A percentile compares a stretch with the other conserved stretches of the same genome.
These are phyloP conservation scores for Torymus tubicola DNA, from an alignment of 2,888 invertebrate genomes.

Conservation along the genomic window DNA sequence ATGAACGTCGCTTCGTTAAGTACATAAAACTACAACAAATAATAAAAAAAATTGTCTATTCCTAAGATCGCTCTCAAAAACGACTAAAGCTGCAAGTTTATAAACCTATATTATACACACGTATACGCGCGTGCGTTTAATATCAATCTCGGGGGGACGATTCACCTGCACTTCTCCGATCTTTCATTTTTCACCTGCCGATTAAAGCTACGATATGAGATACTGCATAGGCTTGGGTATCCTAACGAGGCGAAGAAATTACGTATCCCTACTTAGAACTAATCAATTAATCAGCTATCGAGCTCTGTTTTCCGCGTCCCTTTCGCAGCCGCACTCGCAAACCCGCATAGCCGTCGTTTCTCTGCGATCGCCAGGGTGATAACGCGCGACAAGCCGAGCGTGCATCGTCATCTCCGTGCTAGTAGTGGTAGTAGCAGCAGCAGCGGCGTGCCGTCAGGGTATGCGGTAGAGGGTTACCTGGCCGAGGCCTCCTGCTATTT, in stretches of 20 bases:
- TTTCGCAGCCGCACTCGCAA: background rate
- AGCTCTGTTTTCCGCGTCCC: background rate
- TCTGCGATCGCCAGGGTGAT: no score
- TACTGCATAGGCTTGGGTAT: background rate
- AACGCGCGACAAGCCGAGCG: background rate
- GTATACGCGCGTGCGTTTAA: no score
- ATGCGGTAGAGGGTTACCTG: conserved; percentile 76
- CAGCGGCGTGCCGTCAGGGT: conserved; percentile 66
- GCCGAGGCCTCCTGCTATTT: conserved; percentile 73
- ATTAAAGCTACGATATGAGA: no score
- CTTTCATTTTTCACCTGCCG: no score
- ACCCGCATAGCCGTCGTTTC: background rate
- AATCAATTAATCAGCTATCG: background rate
- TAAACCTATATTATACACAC: no score
- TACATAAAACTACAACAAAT: background rate
- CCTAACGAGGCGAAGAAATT: background rate
- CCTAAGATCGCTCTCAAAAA: no score
- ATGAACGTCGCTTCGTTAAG: no score
- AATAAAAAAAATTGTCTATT: no score
- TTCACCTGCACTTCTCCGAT: no score
- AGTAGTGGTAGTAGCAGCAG: background rate
- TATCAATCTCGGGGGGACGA: no score
- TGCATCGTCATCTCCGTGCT: background rate
- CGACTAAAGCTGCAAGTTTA: no score
- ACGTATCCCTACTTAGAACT: background rate